Percentiles rank a stretch among this genome's conserved stretches.
Conservation (phyloP, 2,797 vertebrate species). For the Neomorphus geoffroyi region DNA sequence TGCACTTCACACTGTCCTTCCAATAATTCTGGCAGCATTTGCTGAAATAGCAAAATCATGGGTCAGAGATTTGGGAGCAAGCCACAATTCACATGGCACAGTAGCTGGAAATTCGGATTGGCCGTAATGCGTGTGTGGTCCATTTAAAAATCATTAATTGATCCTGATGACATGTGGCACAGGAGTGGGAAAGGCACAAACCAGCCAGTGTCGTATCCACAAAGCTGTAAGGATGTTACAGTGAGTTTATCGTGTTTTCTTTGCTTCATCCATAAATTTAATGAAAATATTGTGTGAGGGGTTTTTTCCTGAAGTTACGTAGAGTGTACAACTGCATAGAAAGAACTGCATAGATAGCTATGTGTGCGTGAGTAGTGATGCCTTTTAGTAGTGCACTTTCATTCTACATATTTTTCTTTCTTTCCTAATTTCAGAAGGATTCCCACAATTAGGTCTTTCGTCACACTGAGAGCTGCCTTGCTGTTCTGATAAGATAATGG, state of each 20-base stretch:
- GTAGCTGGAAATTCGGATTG: background rate
- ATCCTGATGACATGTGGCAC: background rate
- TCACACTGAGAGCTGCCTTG: background rate
- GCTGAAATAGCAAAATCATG: background rate
- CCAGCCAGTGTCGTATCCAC: background rate
- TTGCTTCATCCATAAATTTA: background rate
- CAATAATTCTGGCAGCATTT: background rate
- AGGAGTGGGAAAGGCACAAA: background rate
- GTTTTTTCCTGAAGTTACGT: background rate
- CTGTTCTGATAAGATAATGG: background rate
- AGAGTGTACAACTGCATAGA: background rate
- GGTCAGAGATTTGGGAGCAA: background rate
- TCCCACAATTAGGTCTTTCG: background rate
- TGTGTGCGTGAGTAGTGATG: background rate
- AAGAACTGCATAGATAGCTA: background rate
- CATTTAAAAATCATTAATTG: background rate
- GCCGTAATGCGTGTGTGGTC: background rate
- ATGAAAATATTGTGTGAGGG: background rate
- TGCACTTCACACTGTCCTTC: background rate
- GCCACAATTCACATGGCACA: background rate
- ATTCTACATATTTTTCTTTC: background rate
- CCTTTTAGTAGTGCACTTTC: background rate
- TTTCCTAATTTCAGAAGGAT: background rate
- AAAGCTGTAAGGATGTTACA: background rate
- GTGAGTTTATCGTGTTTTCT: background rate